Percentiles rank a stretch among this genome's conserved stretches.
These are phyloP conservation scores for Cladopsammia gracilis DNA, from an alignment of 64 coral and sea anemone species.

Conservation along the genomic window DNA sequence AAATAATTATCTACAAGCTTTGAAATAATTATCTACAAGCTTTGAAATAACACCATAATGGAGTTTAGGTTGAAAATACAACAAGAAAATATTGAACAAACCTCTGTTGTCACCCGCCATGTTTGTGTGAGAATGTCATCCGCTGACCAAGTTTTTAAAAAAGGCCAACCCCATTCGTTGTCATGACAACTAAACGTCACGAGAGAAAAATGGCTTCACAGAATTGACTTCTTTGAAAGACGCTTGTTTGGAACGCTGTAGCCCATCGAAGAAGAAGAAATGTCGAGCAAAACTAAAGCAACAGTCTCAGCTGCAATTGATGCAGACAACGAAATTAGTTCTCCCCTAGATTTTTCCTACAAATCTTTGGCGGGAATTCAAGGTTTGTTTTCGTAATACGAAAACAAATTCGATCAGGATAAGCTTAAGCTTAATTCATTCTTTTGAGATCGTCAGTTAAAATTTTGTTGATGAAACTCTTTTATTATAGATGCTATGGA, in stretches of 20 bases:
- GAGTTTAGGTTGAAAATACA: too few species aligned
- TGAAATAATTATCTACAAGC: too few species aligned
- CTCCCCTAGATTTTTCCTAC: slow-evolving; percentile 91
- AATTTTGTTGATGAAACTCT: too few species aligned
- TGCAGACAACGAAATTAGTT: slow-evolving; percentile 53
- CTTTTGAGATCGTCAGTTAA: background rate
- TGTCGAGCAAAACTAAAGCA: slow-evolving; percentile 58
- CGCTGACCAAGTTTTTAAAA: slow-evolving; percentile 1
- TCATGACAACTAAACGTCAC: slow-evolving; percentile 4
- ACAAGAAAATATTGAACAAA: background rate
- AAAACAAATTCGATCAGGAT: too few species aligned
- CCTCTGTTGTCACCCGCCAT: slow-evolving; percentile 57
- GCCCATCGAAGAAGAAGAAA: background rate
- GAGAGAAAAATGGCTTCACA: slow-evolving; percentile 5
- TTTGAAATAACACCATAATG: too few species aligned
- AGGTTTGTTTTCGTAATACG: slow-evolving; percentile 49
- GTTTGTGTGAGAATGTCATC: background rate
- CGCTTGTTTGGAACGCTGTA: background rate
- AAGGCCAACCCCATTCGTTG: background rate
- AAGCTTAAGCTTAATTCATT: too few species aligned
- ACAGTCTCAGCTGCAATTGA: slow-evolving; percentile 74
- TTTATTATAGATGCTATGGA: slow-evolving; percentile 28
- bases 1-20: too few species aligned
- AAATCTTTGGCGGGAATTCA: slow-evolving; percentile 63
- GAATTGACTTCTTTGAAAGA: background rate